These are phyloP conservation scores for Hylomyscus alleni DNA, from an alignment of 2,797 vertebrate species.

Conservation along the genomic window DNA sequence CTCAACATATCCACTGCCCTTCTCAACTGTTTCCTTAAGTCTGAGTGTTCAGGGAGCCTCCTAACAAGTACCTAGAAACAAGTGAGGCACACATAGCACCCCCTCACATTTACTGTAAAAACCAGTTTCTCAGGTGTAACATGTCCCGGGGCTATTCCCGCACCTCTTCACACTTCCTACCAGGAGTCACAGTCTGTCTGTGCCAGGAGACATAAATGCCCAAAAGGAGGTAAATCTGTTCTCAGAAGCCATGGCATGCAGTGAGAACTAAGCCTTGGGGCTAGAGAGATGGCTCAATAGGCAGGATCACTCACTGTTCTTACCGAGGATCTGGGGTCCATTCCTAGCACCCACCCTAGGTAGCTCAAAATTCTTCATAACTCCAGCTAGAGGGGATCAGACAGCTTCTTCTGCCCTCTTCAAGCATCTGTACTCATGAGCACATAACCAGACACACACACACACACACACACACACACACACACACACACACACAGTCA, in stretches of 20 bases:
- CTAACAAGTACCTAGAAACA: neutral
- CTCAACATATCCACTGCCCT: too few species aligned
- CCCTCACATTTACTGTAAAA: fast-evolving
- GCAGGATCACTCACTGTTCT: neutral
- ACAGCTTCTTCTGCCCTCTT: neutral
- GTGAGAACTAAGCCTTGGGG: neutral
- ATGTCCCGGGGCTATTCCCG: neutral
- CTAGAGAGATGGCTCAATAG: neutral
- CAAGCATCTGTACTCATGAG: neutral
- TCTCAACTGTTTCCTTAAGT: neutral
- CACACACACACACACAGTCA: neutral
- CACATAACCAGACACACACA: neutral
- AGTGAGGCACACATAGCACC: neutral
- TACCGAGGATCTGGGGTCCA: neutral
- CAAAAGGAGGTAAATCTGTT: neutral
- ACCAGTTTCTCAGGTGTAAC: neutral
- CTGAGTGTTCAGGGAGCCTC: neutral
- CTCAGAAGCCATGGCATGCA: neutral
- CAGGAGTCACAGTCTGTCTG: fast-evolving
- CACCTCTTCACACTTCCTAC: neutral
- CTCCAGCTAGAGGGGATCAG: neutral
- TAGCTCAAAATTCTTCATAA: neutral
- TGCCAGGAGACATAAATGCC: neutral
- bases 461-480: neutral
- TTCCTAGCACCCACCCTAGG: neutral